Conservation (phyloP, 2,113 vertebrate species). For the Taxidea taxus region DNA sequence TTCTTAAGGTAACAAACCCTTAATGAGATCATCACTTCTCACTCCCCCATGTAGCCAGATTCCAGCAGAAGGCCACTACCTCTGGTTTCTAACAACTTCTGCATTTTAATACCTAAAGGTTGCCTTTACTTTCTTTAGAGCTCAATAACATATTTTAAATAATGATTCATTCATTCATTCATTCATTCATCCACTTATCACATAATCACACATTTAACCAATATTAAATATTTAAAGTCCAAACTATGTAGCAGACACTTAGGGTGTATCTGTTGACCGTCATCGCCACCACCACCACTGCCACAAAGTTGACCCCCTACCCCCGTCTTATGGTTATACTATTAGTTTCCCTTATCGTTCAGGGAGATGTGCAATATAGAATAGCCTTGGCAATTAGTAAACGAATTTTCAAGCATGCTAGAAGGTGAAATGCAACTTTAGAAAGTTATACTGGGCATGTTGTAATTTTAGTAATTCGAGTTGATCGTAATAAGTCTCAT, state of each 20-base stretch:
- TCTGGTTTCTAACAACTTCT: neutral
- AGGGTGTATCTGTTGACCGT: neutral
- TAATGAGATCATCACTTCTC: neutral
- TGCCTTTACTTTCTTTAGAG: neutral
- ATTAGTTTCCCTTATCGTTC: neutral
- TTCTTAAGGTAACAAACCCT: neutral
- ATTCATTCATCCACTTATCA: neutral
- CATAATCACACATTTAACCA: neutral
- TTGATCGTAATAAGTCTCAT: neutral
- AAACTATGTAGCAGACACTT: no score
- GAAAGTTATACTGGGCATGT: neutral
- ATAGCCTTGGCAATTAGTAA: neutral
- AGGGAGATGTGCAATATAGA: neutral
- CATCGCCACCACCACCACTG: neutral
- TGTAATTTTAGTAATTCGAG: neutral
- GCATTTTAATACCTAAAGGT: neutral
- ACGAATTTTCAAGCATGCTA: neutral
- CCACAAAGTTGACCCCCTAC: rapidly evolving
- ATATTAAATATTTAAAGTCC: neutral
- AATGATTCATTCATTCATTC: neutral
- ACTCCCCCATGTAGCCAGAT: rapidly evolving
- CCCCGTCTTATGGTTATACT: neutral
- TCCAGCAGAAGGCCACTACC: neutral
- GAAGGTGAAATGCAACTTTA: neutral
- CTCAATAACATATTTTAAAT: neutral